Conservation (phyloP, 2,888 invertebrate species). For the Amphipoea oculea region DNA sequence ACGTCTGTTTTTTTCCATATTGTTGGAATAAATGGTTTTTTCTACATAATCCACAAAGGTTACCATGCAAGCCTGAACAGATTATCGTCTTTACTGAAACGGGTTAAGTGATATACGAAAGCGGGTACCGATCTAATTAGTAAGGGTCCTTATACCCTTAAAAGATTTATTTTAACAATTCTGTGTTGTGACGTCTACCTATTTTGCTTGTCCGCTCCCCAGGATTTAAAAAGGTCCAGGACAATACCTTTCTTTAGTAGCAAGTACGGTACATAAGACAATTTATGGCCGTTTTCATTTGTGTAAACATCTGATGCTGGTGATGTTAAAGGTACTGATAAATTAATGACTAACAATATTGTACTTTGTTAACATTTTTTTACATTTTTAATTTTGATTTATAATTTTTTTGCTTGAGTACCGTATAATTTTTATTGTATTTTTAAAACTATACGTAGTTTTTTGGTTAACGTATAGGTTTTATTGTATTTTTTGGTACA, state of each 20-base stretch:
- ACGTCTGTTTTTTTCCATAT: conserved; percentile 9
- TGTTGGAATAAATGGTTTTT: conserved; percentile 29
- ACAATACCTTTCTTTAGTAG: not conserved
- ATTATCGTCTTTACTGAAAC: conserved; percentile 56
- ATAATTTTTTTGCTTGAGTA: no score
- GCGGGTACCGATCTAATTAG: conserved; percentile 60
- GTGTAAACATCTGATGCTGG: conserved; percentile 9
- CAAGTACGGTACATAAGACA: conserved; percentile 14
- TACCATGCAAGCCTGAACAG: conserved; percentile 33
- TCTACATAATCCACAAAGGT: conserved; percentile 47
- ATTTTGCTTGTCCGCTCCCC: conserved; percentile 8
- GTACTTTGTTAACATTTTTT: not conserved
- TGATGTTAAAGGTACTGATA: not conserved
- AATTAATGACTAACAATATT: not conserved
- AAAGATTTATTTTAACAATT: conserved; percentile 59
- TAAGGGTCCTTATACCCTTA: conserved; percentile 41
- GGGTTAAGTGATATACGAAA: conserved; percentile 62
- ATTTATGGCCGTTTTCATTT: conserved; percentile 11
- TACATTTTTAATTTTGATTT: no score
- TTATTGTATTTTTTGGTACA: no score
- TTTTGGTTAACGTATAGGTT: no score
- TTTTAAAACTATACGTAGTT: no score
- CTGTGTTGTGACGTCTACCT: conserved; percentile 41
- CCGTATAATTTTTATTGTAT: no score
- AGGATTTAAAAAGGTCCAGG: conserved; percentile 52